phyloP scores from a whole-genome alignment of 1,140 invertebrate genomes.

The Dinoponera quadriceps region DNA sequence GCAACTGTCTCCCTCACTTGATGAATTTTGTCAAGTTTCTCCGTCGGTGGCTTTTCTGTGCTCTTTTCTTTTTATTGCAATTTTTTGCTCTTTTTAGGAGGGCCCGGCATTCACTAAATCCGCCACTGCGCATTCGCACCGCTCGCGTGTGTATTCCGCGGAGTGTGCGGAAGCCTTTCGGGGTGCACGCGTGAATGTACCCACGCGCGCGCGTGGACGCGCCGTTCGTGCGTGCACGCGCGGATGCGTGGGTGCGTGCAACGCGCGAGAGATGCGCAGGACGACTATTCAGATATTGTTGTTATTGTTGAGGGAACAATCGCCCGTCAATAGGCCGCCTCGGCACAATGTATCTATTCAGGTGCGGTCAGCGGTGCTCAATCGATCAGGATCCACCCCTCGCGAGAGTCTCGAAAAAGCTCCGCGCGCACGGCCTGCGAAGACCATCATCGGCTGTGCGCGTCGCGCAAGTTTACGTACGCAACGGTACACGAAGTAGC shows the following conservation, averaged over 20 bases:
- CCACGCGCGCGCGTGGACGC: constrained; percentile 48
- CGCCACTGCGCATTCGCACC: constrained; percentile 38
- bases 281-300: constrained; percentile 86
- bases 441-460: neutral
- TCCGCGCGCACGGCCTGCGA: constrained; percentile 34
- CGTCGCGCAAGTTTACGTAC: neutral
- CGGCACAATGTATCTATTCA: constrained; percentile 85
- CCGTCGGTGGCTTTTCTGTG: constrained; percentile 7
- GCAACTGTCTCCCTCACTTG: neutral
- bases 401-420: constrained; percentile 73
- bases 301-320: constrained; percentile 86
- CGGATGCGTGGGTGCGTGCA: constrained; percentile 76
- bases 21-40: neutral
- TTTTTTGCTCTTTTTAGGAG: neutral
- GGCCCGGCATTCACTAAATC: constrained; percentile 25
- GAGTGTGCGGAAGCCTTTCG: constrained; percentile 45
- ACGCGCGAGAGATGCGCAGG: constrained; percentile 82
- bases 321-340: constrained; percentile 85
- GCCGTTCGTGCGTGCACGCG: constrained; percentile 64
- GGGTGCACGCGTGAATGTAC: constrained; percentile 44
- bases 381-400: constrained; percentile 75
- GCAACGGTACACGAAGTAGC: neutral
- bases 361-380: constrained; percentile 85
- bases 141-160: constrained; percentile 38
- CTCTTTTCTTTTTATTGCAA: no score